Evolutionary conservation across 2,888 invertebrate genomes (phyloP), one percentile per base, ranked within the genome.

Genomic region (Xanthia togata): DNA sequence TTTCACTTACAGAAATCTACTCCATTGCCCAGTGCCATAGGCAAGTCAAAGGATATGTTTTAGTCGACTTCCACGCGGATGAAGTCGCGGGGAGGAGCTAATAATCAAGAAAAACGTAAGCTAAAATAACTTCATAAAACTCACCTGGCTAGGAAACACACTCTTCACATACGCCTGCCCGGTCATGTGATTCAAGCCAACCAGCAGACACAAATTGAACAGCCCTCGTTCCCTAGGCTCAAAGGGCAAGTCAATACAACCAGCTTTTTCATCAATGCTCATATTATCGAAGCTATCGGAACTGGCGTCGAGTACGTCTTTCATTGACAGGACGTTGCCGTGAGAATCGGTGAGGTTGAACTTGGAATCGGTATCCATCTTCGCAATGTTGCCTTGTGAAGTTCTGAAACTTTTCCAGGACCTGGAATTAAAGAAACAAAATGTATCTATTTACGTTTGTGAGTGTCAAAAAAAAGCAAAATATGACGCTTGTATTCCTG

Each of bases 141-240:
- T 96, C 90, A 98, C 98, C 94, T 97, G 96, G 82, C 94, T 93
- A 9, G 98, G 98, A 94, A 97, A 98, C 84, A 97, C 97, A 84
- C 97, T 97, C 91, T 98, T 98, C 75, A 98, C 97, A 91, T 98
- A 98, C 4, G 98, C 98, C 89, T 97, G 95, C 65, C 97, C 97
- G 0, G 96, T 97, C 94, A 97, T 97, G 88, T 97, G 96, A 87
- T 98, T 97, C 82, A 98, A 93, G 0, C 98, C 98, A 47, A 98
- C 97, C 76, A 98, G 93, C 20, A 98, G 89, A 83, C 98, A 97
- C 57, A 98, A 97, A 89, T 98, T 97, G 88, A 98, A 98, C 69
- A 98, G 88, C 11, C 97, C 94, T 26, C 91, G 92, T 23, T 95
- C 95, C 9, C 95, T 86, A 0, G 94, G 93, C 85, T 93, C 95